Evolutionary conservation across 2,797 vertebrate genomes (phyloP).

Genomic region (Anolis apletophallus): DNA sequence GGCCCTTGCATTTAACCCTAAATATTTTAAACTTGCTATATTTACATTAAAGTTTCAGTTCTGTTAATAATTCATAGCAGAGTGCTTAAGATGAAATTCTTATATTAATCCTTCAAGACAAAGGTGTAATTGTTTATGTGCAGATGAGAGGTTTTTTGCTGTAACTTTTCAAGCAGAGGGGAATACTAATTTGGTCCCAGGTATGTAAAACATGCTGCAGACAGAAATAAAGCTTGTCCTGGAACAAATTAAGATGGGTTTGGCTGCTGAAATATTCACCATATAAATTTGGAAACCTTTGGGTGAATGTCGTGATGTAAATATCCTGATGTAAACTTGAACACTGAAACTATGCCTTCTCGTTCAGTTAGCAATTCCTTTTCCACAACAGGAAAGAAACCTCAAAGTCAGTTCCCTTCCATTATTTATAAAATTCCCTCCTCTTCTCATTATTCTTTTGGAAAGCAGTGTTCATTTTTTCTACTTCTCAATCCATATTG

Average conservation of each 20-base stretch:
- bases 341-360: background rate
- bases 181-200: background rate
- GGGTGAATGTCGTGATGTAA: background rate
- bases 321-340: background rate
- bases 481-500: background rate
- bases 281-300: background rate
- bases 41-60: too few relatives aligned
- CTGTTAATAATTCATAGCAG: constrained; percentile 18
- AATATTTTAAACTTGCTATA: too few relatives aligned
- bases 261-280: background rate
- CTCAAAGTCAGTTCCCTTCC: background rate
- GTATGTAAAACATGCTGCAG: background rate
- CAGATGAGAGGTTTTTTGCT: background rate
- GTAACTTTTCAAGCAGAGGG: background rate
- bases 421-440: background rate
- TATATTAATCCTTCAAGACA: constrained; percentile 20
- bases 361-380: background rate
- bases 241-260: background rate
- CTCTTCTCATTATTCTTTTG: background rate
- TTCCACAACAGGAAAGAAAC: background rate
- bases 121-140: background rate
- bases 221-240: background rate
- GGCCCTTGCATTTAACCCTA: too few relatives aligned
- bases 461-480: constrained; percentile 17
- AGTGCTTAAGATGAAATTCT: background rate